Conservation (phyloP, 2,113 vertebrate genomes). For the Tragelaphus scriptus region DNA sequence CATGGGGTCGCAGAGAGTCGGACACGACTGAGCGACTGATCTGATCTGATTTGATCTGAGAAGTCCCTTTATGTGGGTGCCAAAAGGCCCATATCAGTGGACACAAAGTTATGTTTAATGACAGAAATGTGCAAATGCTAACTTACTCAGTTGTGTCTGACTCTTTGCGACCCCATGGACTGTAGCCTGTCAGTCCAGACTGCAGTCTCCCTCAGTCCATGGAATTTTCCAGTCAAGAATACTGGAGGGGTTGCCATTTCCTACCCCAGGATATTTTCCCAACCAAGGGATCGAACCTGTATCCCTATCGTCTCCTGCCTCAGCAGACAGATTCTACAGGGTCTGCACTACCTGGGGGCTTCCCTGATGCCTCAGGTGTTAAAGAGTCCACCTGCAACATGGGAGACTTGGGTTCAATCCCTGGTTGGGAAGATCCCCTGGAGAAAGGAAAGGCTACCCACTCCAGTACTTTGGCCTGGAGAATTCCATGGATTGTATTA, state of each 20-base stretch:
- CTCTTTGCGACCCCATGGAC: accelerated
- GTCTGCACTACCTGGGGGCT: not conserved
- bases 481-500: not conserved
- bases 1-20: too few relatives aligned
- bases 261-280: not conserved
- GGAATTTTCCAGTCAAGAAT: not conserved
- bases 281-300: not conserved
- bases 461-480: not conserved
- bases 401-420: not conserved
- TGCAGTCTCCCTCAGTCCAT: not conserved
- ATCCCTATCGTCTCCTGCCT: not conserved
- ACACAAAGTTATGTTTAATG: not conserved
- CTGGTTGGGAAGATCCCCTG: not conserved
- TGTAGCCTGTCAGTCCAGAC: not conserved
- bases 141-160: not conserved
- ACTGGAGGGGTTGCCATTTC: not conserved
- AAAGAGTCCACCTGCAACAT: not conserved
- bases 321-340: not conserved
- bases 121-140: not conserved
- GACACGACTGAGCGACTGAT: too few relatives aligned
- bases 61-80: not conserved
- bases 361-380: not conserved
- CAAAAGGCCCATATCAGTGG: not conserved
- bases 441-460: not conserved
- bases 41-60: not conserved